A percentile compares a stretch with the other conserved stretches of the same genome.
These are phyloP conservation scores for Bombus haemorrhoidalis DNA, from an alignment of 1,140 invertebrate species.

Conservation along the genomic window DNA sequence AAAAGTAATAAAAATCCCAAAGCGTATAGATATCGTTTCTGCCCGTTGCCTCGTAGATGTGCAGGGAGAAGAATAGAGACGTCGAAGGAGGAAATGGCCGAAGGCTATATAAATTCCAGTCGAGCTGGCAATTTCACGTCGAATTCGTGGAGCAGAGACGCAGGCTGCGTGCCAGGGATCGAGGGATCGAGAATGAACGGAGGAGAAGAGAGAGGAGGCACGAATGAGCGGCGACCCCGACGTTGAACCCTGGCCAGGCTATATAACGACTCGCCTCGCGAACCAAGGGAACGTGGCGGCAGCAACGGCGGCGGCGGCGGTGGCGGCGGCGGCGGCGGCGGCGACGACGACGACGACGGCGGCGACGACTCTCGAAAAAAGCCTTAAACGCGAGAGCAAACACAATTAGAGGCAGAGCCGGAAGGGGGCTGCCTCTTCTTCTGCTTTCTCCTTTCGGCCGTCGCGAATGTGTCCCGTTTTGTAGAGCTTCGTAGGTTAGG, in stretches of 20 bases:
- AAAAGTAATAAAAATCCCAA: too few species aligned
- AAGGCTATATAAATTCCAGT: not conserved
- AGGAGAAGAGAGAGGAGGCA: not conserved
- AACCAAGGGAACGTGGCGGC: not conserved
- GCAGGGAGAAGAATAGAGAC: not conserved
- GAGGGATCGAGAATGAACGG: not conserved
- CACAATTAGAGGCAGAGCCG: conserved; percentile 75
- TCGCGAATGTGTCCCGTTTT: not conserved
- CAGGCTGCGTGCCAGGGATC: conserved; percentile 1
- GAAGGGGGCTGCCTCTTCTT: conserved; percentile 54
- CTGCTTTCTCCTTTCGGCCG: not conserved
- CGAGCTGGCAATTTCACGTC: conserved; percentile 25
- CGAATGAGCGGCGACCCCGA: conserved; percentile 38
- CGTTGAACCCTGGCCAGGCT: conserved; percentile 39
- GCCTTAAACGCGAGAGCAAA: conserved; percentile 75
- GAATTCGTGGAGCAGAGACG: not conserved
- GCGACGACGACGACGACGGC: not conserved
- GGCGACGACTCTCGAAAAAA: conserved; percentile 55
- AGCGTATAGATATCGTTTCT: not conserved
- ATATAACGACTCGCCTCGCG: conserved; percentile 23
- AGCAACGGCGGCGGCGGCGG: not conserved
- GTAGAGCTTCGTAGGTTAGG: not conserved
- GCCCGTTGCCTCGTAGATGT: not conserved
- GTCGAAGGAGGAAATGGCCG: not conserved
- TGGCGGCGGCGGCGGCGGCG: not conserved